Evolutionary conservation across 2,888 invertebrate species (phyloP), one percentile per base, ranked within the genome.

Genomic region (Stenichneumon culpator): DNA sequence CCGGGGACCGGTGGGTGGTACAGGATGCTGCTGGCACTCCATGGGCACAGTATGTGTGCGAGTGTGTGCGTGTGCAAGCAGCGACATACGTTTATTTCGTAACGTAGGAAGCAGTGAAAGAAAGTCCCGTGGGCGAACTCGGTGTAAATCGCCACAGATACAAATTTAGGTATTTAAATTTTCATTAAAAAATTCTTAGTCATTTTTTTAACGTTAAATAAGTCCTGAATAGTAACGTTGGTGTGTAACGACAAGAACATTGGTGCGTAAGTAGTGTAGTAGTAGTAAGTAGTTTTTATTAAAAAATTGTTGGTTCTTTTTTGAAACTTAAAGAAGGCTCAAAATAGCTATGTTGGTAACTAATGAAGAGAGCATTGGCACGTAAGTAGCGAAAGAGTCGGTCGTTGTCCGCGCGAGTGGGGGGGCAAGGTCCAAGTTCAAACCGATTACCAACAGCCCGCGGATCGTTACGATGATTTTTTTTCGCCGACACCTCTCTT

Each of bases 381-480:
- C 4, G 25, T 3, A 57, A 57, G 57, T 57, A 57, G 57, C 25
- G 57, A 22, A 25, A 57, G 57, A 52, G 7, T 25, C 22, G 22
- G 9, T 25, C 25, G 25, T 25, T 57, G 4, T 57, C 22, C 22
- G 2, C 14, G 4, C 22, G 11, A 14, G 84, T 84, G 11, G 54
- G 54, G 54, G 22, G 54, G 14, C 19, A 88, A 91, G 91, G 90
- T 91, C 90, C 92, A 92, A 92, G 92, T 92, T 92, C 91, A 91
- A 89, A 90, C 81, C 90, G 89, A 93, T 92, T 92, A 91, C 86
- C 80, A 77, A 22, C 57, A 57, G 75, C 60, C 69, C 80, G 67
- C 80, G 85, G 87, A 88, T 88, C 57, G 57, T 57, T 9, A 25
- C 25, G 57, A 57, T 22, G 57, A 57, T 25, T 57, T 57, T 57